Conservation (phyloP, 2,797 vertebrate genomes). For the Galago senegalensis region DNA sequence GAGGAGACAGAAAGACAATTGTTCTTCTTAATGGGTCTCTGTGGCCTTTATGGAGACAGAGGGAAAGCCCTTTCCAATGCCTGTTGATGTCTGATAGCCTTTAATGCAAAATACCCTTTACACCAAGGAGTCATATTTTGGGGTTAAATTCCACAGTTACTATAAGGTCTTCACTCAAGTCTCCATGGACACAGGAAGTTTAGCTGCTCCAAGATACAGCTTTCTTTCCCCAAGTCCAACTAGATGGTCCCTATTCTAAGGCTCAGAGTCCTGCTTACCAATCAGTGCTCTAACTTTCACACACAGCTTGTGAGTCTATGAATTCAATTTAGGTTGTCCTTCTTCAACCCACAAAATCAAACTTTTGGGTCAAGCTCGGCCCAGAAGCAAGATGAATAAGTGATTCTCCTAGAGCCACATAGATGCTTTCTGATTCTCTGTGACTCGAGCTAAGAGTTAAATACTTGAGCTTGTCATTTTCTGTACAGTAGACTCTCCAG, state of each 20-base stretch:
- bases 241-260: neutral
- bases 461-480: neutral
- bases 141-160: neutral
- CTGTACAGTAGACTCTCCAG: neutral
- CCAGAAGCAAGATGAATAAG: neutral
- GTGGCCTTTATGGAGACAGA: neutral
- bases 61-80: neutral
- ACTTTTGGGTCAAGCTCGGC: neutral
- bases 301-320: neutral
- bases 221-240: slow-evolving; percentile 30
- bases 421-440: neutral
- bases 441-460: neutral
- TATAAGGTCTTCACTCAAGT: neutral
- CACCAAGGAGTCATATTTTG: neutral
- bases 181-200: neutral
- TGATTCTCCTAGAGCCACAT: neutral
- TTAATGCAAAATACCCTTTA: neutral
- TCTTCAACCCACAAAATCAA: neutral
- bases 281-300: neutral
- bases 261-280: neutral
- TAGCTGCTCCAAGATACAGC: neutral
- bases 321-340: neutral
- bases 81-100: neutral
- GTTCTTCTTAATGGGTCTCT: neutral
- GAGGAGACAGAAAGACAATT: neutral